Evolutionary conservation across 2,888 invertebrate species (phyloP).

Genomic region (Axea sp.): DNA sequence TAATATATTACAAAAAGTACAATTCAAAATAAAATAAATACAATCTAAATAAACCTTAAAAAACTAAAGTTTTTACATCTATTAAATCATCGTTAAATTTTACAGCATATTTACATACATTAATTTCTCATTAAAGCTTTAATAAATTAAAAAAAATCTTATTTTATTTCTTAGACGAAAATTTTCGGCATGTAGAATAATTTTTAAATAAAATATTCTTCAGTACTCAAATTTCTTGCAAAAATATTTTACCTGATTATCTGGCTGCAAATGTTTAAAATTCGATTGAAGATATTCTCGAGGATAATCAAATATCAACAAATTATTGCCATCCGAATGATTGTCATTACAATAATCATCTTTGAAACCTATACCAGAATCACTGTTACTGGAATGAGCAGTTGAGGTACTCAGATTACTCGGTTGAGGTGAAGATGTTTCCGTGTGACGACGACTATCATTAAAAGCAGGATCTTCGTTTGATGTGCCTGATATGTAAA

Average conservation of each 20-base stretch:
- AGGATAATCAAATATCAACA: slow-evolving; percentile 88
- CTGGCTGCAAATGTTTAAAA: slow-evolving; percentile 20
- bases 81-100: too few relatives aligned
- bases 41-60: too few relatives aligned
- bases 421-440: slow-evolving; percentile 86
- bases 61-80: too few relatives aligned
- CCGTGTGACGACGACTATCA: slow-evolving; percentile 69
- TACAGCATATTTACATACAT: too few relatives aligned
- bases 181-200: too few relatives aligned
- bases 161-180: too few relatives aligned
- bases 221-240: too few relatives aligned
- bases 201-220: too few relatives aligned
- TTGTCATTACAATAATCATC: slow-evolving; percentile 92
- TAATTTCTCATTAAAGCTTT: too few relatives aligned
- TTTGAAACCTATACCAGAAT: slow-evolving; percentile 96
- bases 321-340: slow-evolving; percentile 89
- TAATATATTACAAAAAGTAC: too few relatives aligned
- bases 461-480: slow-evolving; percentile 72
- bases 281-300: slow-evolving; percentile 66
- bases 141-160: too few relatives aligned
- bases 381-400: slow-evolving; percentile 94
- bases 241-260: slow-evolving; percentile 17
- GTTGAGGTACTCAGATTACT: slow-evolving; percentile 90
- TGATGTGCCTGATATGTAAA: slow-evolving; percentile 79
- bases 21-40: too few relatives aligned